Base-by-base conservation (phyloP, 1,140 invertebrate genomes). In the Apis cerana region DNA sequence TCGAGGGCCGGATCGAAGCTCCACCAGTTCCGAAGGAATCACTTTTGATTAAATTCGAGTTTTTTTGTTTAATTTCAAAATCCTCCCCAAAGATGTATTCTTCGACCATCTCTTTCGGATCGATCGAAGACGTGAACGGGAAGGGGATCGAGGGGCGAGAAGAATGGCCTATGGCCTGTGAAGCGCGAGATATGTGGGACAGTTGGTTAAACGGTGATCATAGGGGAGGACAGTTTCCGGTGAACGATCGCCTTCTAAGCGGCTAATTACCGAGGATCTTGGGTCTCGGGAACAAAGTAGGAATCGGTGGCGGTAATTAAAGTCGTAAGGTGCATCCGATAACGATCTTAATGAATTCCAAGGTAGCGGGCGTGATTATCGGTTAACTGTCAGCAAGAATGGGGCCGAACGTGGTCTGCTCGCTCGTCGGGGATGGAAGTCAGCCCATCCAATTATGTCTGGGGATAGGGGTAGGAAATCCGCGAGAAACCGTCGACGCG, bases 341-440 rank as follows among this genome's bases (percentile, higher is more conserved):
- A 79, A 87, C 65, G 84, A 78, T 87, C 85, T 86, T 87, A 87
- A 87, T 87, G 85, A 86, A 86, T 87, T 75, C 69, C 59, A 54
- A 59, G 75, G 56, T 69, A 82, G 68, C 65, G 61, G 64, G 64
- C 72, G 68, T 79, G 84, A 87, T 87, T 85, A 85, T 85, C 80
- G 85, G 85, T 85, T 83, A 85, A 83, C 70, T 65, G 84, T 85
- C 85, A 75, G 75, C 54, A 50, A 23, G 62, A 67, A 58, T 43
- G 50, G 59, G 62, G 67, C 64, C 75, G 67, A 54, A 71, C 65
- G 62, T 65, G 71, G 48, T 72, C 33, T 68, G 56, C 43, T 59
- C 58, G 77, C 52, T 71, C 23, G 56, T 19, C 19, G 54, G 4
- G 10, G 12, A 19, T 33, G 10, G 50, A 78, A 84, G 52, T 81